These are phyloP conservation scores for Torymus tubicola DNA, from an alignment of 2,888 invertebrate genomes.

Conservation along the genomic window DNA sequence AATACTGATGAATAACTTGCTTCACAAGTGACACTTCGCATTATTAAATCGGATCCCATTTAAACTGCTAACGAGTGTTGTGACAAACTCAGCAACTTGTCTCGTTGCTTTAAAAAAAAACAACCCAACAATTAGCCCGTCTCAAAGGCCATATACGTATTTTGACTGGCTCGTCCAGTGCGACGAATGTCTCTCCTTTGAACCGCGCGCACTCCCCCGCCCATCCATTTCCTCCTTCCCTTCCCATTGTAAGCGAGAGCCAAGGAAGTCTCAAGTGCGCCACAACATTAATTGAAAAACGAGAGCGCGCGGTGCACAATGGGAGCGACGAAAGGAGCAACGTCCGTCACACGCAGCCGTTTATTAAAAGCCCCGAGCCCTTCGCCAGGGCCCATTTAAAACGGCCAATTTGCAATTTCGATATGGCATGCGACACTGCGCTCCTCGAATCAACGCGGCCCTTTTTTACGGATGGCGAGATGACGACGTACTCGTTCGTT, in stretches of 20 bases:
- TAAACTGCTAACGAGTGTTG: neutral
- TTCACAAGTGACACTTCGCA: neutral
- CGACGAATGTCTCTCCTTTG: slow-evolving; percentile 32
- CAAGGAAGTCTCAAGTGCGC: slow-evolving; percentile 21
- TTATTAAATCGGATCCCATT: neutral
- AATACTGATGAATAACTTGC: neutral
- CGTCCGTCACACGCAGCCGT: slow-evolving; percentile 36
- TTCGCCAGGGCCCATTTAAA: neutral
- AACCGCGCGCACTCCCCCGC: too few species aligned
- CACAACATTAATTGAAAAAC: slow-evolving; percentile 46
- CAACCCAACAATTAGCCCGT: slow-evolving; percentile 18
- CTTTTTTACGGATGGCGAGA: neutral
- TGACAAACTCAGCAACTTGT: slow-evolving; percentile 22
- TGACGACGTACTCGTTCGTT: neutral
- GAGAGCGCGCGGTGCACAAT: neutral
- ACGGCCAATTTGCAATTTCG: slow-evolving; percentile 32
- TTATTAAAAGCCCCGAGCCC: neutral
- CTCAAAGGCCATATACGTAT: neutral
- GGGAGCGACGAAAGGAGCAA: slow-evolving; percentile 5
- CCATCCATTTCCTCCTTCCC: neutral
- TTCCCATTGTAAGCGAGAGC: slow-evolving; percentile 1
- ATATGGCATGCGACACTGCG: neutral
- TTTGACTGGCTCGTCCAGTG: slow-evolving; percentile 27
- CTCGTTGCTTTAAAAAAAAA: neutral
- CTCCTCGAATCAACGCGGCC: neutral